Percentiles rank a stretch among this genome's conserved stretches.
Conservation (phyloP, 2,888 invertebrate genomes). For the Drosophila prolongata region DNA sequence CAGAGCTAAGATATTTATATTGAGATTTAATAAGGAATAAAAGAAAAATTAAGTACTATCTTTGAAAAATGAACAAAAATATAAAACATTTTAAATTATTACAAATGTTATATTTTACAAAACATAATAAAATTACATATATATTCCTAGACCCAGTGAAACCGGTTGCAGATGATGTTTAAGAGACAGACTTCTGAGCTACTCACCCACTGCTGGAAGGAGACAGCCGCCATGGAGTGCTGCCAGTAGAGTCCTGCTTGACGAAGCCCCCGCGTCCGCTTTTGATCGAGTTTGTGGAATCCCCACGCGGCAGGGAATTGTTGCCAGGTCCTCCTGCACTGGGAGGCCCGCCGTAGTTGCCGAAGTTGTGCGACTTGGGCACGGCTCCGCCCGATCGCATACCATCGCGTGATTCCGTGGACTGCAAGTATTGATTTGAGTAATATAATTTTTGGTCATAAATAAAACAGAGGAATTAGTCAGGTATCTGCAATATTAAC, state of each 20-base stretch:
- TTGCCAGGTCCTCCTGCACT: conserved; percentile 85
- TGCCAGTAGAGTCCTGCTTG: conserved; percentile 87
- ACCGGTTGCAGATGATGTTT: conserved; percentile 1
- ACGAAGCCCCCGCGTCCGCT: conserved; percentile 89
- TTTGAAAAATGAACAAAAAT: too few relatives aligned
- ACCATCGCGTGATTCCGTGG: conserved; percentile 80
- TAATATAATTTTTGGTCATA: too few relatives aligned
- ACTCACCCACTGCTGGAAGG: conserved; percentile 85
- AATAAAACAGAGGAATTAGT: too few relatives aligned
- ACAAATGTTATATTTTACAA: too few relatives aligned
- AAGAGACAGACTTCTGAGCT: not conserved
- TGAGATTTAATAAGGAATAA: too few relatives aligned
- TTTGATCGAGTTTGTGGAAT: conserved; percentile 88
- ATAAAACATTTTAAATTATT: too few relatives aligned
- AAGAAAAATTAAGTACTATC: too few relatives aligned
- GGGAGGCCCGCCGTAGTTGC: conserved; percentile 89
- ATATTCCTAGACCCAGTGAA: too few relatives aligned
- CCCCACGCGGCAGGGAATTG: conserved; percentile 86
- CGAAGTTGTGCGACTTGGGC: conserved; percentile 95
- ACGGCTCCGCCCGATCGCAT: conserved; percentile 85
- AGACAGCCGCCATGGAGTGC: conserved; percentile 84
- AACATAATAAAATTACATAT: not conserved
- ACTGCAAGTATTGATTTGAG: conserved; percentile 47
- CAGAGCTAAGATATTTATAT: too few relatives aligned
- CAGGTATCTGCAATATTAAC: too few relatives aligned